phyloP scores from a whole-genome alignment of 1,140 invertebrate species.

The Formica selysi region DNA sequence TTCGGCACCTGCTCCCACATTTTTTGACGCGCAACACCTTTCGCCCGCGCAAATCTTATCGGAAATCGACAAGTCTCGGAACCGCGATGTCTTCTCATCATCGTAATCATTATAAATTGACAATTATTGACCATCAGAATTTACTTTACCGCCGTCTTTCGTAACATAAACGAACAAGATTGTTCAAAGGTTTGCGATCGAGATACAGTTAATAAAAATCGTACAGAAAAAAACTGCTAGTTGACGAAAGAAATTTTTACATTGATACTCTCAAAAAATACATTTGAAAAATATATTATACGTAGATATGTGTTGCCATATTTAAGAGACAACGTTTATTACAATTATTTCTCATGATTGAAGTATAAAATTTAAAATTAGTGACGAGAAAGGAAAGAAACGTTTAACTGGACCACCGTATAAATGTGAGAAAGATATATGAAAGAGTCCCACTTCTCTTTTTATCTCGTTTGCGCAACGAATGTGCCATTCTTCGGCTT shows the following conservation, averaged over 20 bases:
- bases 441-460: background rate
- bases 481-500: background rate
- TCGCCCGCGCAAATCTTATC: constrained; percentile 41
- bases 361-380: background rate
- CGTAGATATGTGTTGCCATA: background rate
- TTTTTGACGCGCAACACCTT: constrained; percentile 64
- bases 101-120: constrained; percentile 1
- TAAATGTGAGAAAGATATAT: background rate
- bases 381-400: too few species aligned
- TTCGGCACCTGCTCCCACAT: constrained; percentile 75
- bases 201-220: constrained; percentile 30
- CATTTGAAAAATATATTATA: background rate
- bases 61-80: background rate
- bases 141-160: constrained; percentile 35
- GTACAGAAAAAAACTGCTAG: background rate
- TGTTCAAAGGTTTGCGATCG: background rate
- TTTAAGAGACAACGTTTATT: background rate
- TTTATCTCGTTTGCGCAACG: background rate
- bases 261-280: background rate
- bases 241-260: background rate
- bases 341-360: background rate
- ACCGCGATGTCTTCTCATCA: background rate
- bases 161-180: background rate
- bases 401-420: background rate
- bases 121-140: constrained; percentile 32